These are phyloP conservation scores for Tenthredo distinguenda DNA, from an alignment of 2,888 invertebrate genomes.

Conservation along the genomic window DNA sequence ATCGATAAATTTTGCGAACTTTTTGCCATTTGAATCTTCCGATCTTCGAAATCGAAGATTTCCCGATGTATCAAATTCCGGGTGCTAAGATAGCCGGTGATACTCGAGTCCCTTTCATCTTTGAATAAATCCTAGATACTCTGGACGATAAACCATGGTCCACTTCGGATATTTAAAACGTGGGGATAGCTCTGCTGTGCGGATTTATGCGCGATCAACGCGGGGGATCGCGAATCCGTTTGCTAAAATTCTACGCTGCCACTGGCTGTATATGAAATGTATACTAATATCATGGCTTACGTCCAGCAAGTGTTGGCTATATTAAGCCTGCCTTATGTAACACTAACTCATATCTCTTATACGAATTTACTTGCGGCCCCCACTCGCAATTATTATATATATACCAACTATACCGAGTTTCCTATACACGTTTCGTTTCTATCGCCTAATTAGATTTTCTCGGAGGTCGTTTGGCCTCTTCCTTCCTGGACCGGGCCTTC, in stretches of 20 bases:
- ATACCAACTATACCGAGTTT: background rate
- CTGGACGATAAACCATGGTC: background rate
- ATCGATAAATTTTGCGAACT: no score
- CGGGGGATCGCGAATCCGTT: slow-evolving; percentile 45
- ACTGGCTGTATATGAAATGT: slow-evolving; percentile 56
- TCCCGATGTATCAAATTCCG: no score
- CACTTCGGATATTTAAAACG: background rate
- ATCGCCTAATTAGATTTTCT: background rate
- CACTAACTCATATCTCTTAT: slow-evolving; percentile 28
- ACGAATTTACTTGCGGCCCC: background rate
- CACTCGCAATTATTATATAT: background rate
- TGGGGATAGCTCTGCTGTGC: background rate
- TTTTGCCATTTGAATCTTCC: no score
- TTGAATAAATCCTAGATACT: background rate
- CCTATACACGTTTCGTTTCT: background rate
- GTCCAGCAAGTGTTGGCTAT: slow-evolving; percentile 71
- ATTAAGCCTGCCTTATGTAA: slow-evolving; percentile 67
- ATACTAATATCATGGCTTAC: slow-evolving; percentile 66
- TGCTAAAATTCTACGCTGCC: slow-evolving; percentile 27
- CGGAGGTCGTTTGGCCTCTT: background rate
- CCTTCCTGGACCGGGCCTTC: background rate
- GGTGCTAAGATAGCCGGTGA: background rate
- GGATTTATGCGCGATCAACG: background rate
- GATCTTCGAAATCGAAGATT: no score
- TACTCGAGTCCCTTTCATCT: background rate